Percentiles rank a stretch among this genome's conserved stretches.
Conservation (phyloP, 53 echinoderm and acorn worm species). For the Hippasteria phrygiana region DNA sequence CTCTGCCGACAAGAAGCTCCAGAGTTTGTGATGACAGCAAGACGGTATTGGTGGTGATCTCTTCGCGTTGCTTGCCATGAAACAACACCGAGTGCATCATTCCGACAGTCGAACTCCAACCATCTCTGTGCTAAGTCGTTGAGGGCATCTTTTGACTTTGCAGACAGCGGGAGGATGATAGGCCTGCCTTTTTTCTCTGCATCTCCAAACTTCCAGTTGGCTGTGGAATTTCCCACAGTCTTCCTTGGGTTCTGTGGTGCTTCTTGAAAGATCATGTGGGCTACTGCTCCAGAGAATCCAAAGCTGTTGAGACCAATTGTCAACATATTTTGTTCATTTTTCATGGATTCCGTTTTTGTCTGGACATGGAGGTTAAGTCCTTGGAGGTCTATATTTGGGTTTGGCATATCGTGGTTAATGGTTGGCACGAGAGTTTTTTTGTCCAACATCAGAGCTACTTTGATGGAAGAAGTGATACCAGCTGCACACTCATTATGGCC, state of each 20-base stretch:
- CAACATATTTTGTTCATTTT: slow-evolving; percentile 53
- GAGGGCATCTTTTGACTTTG: slow-evolving; percentile 90
- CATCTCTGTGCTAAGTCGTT: slow-evolving; percentile 80
- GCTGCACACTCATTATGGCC: slow-evolving; percentile 97
- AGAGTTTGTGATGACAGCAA: slow-evolving; percentile 85
- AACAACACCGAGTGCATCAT: slow-evolving; percentile 82
- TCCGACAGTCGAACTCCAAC: slow-evolving; percentile 72
- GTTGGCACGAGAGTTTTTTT: slow-evolving; percentile 84
- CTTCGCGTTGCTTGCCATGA: slow-evolving; percentile 90
- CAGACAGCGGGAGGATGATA: slow-evolving; percentile 88
- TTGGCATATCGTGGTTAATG: slow-evolving; percentile 85
- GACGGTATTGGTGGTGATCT: slow-evolving; percentile 82
- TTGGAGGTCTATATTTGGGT: slow-evolving; percentile 80
- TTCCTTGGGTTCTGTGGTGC: slow-evolving; percentile 66
- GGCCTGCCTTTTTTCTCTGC: slow-evolving; percentile 61
- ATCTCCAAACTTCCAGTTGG: slow-evolving; percentile 86
- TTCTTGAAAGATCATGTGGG: slow-evolving; percentile 93
- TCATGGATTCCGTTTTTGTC: slow-evolving; percentile 74
- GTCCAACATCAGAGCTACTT: slow-evolving; percentile 93
- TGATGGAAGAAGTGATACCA: slow-evolving; percentile 88
- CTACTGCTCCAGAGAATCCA: slow-evolving; percentile 94
- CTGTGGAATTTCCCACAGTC: background rate
- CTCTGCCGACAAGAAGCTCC: slow-evolving; percentile 60
- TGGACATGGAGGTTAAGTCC: slow-evolving; percentile 83
- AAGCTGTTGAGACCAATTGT: slow-evolving; percentile 95